Evolutionary conservation across 1,140 invertebrate genomes (phyloP).

Genomic region (Tetramorium alpestre): DNA sequence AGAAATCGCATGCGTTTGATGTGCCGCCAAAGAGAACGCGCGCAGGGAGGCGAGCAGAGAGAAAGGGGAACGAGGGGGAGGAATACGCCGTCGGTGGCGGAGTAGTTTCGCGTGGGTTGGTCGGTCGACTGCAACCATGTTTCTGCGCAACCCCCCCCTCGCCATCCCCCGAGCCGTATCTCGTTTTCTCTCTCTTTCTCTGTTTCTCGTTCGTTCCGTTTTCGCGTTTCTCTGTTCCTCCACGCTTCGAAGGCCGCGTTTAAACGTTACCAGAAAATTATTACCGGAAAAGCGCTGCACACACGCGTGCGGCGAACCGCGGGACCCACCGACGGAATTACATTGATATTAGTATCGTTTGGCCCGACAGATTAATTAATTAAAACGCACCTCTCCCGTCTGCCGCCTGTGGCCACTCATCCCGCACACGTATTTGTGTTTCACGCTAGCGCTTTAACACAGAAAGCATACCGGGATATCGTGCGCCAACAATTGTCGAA

Average conservation of each 20-base stretch:
- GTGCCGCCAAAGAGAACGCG: constrained; percentile 81
- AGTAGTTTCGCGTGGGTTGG: constrained; percentile 77
- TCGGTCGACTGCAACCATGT: constrained; percentile 71
- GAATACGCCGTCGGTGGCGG: constrained; percentile 75
- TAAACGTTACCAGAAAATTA: constrained; percentile 75
- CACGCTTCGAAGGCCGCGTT: constrained; percentile 51
- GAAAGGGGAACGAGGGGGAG: constrained; percentile 58
- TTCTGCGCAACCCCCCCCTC: constrained; percentile 44
- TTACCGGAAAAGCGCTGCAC: constrained; percentile 76
- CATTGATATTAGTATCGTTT: constrained; percentile 83
- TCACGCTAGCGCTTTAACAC: constrained; percentile 36
- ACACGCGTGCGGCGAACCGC: constrained; percentile 80
- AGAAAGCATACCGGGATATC: constrained; percentile 11
- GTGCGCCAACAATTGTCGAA: constrained; percentile 48
- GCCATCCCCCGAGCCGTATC: not conserved
- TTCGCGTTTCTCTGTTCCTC: constrained; percentile 48
- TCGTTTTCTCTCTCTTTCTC: not conserved
- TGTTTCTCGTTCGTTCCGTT: constrained; percentile 21
- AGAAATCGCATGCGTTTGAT: constrained; percentile 84
- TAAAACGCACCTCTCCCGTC: constrained; percentile 76
- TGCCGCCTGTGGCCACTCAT: constrained; percentile 55
- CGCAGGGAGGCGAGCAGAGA: constrained; percentile 66
- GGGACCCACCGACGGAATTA: constrained; percentile 78
- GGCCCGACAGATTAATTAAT: constrained; percentile 83
- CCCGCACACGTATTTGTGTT: constrained; percentile 47